phyloP scores from a whole-genome alignment of 2,888 invertebrate genomes.

The Drosophila putrida region DNA sequence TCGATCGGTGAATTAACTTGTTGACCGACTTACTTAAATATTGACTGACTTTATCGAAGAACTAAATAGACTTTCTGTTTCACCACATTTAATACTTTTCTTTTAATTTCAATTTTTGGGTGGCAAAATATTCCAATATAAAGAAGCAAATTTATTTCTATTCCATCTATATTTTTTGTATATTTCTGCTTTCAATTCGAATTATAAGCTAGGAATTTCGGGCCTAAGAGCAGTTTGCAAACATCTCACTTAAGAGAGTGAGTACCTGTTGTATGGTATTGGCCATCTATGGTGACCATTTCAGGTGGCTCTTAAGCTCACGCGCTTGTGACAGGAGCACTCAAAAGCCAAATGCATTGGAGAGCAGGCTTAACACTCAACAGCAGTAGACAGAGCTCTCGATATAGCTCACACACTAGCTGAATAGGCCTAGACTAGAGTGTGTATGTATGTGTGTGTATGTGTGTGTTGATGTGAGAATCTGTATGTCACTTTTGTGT shows the following conservation, averaged over 20 bases:
- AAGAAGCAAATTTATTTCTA: too few relatives aligned
- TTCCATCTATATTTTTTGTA: background rate
- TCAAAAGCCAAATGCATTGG: slow-evolving; percentile 53
- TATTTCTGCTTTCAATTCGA: background rate
- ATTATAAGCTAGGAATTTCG: background rate
- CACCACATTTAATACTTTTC: too few relatives aligned
- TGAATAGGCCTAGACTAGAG: slow-evolving; percentile 23
- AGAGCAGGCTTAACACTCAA: slow-evolving; percentile 62
- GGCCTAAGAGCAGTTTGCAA: background rate
- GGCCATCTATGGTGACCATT: slow-evolving; percentile 54
- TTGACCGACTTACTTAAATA: too few relatives aligned
- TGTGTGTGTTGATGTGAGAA: slow-evolving; percentile 11
- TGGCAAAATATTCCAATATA: too few relatives aligned
- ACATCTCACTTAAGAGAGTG: background rate
- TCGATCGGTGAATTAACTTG: too few relatives aligned
- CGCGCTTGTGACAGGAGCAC: slow-evolving; percentile 65
- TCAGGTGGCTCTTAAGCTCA: slow-evolving; percentile 43
- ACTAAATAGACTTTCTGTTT: too few relatives aligned
- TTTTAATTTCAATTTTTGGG: too few relatives aligned
- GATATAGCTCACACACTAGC: slow-evolving; percentile 6
- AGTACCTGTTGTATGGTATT: slow-evolving; percentile 30
- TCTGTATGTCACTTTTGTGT: slow-evolving; percentile 16
- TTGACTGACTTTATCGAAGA: too few relatives aligned
- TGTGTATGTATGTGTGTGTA: slow-evolving; percentile 1
- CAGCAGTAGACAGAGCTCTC: slow-evolving; percentile 47